phyloP scores from a whole-genome alignment of 2,797 vertebrate species.

The Karalla daura region DNA sequence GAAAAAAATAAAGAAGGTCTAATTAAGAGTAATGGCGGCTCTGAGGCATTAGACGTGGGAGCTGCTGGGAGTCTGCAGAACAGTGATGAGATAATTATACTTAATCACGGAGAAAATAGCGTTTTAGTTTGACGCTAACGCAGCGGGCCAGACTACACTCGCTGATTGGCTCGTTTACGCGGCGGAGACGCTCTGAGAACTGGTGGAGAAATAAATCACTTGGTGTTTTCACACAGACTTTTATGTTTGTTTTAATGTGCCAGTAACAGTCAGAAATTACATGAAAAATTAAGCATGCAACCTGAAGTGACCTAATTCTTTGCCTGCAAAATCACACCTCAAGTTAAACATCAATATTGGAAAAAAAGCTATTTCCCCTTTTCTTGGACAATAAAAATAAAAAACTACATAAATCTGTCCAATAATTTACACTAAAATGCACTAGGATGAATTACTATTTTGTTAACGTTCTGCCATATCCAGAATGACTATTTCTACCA shows the following conservation, averaged over 20 bases:
- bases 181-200: background rate
- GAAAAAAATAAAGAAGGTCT: no score
- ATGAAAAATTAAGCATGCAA: background rate
- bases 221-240: background rate
- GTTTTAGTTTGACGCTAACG: constrained; percentile 18
- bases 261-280: background rate
- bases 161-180: background rate
- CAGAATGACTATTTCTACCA: no score
- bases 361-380: no score
- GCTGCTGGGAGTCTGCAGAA: constrained; percentile 42
- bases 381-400: no score
- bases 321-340: background rate
- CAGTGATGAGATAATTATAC: constrained; percentile 64
- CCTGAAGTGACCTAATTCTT: background rate
- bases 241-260: background rate
- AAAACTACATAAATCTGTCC: no score
- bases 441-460: no score
- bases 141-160: background rate
- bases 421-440: no score
- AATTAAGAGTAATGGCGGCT: constrained; percentile 75
- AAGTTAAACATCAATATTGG: no score
- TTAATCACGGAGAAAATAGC: constrained; percentile 53
- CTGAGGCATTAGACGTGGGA: constrained; percentile 42
- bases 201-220: background rate
- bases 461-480: no score